Conservation (phyloP, 2,888 invertebrate species). For the Nezara viridula region DNA sequence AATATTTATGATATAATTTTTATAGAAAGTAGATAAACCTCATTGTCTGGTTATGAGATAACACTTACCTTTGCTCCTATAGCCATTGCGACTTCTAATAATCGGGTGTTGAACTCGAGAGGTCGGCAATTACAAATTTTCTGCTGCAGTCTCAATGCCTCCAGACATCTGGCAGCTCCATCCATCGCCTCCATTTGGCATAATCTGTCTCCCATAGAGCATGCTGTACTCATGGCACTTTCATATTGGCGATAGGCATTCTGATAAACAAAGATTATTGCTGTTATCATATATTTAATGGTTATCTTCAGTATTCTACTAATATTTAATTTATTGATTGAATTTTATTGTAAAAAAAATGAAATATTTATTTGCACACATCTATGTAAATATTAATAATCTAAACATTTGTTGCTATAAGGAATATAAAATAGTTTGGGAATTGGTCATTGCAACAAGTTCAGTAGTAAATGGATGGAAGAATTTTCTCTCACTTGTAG, state of each 20-base stretch:
- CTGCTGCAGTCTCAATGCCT: constrained; percentile 80
- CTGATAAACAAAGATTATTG: constrained; percentile 67
- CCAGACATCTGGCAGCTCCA: constrained; percentile 85
- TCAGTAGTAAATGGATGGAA: no score
- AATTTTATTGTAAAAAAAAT: not conserved
- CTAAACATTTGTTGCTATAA: not conserved
- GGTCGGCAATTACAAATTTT: constrained; percentile 91
- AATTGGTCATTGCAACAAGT: no score
- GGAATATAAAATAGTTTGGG: not conserved
- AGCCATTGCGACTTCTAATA: constrained; percentile 86
- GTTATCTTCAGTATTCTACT: not conserved
- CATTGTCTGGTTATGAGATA: not conserved
- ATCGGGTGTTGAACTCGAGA: constrained; percentile 85
- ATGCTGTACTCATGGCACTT: constrained; percentile 86
- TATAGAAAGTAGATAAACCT: not conserved
- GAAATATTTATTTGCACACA: no score
- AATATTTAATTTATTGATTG: not conserved
- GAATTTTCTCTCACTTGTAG: no score
- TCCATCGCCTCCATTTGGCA: constrained; percentile 94
- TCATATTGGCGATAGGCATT: constrained; percentile 86
- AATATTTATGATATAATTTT: not conserved
- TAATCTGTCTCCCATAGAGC: constrained; percentile 83
- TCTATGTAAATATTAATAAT: no score
- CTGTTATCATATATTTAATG: constrained; percentile 19
- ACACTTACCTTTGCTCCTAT: constrained; percentile 84